Evolutionary conservation across 2,797 vertebrate genomes (phyloP).

Genomic region (Platyrinchus mystaceus): DNA sequence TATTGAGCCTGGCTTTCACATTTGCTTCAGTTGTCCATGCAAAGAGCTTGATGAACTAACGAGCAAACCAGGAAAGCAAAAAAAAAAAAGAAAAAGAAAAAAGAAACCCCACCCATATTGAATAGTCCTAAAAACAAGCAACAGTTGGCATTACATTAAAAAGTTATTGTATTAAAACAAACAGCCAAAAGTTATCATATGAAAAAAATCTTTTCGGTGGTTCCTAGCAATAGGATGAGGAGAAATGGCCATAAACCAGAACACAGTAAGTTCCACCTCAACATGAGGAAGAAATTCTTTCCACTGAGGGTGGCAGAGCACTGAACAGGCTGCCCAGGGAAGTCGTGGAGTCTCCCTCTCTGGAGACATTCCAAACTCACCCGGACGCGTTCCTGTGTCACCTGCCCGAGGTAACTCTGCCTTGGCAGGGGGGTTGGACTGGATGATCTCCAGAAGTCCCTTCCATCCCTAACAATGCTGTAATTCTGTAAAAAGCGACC

Average conservation of each 20-base stretch:
- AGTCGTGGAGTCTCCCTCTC: accelerated
- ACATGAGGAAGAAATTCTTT: background rate
- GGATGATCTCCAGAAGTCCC: background rate
- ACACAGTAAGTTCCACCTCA: background rate
- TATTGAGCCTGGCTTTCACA: background rate
- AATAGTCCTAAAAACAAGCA: background rate
- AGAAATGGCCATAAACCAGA: background rate
- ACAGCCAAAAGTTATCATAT: background rate
- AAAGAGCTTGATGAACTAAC: background rate
- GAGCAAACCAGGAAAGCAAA: background rate
- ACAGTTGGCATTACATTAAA: background rate
- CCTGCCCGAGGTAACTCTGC: background rate
- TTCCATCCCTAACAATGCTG: background rate
- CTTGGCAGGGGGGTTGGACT: too few relatives aligned
- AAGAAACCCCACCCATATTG: accelerated
- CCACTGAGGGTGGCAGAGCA: accelerated
- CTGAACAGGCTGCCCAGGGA: background rate
- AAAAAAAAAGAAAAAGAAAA: accelerated
- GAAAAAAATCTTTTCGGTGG: background rate
- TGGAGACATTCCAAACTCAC: background rate
- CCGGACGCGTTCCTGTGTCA: background rate
- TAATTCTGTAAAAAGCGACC: background rate
- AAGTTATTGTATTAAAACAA: background rate
- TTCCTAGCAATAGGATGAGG: background rate
- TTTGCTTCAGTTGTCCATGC: background rate